phyloP scores from a whole-genome alignment of 92 coral and sea anemone genomes.

The Epizoanthus stellaris region DNA sequence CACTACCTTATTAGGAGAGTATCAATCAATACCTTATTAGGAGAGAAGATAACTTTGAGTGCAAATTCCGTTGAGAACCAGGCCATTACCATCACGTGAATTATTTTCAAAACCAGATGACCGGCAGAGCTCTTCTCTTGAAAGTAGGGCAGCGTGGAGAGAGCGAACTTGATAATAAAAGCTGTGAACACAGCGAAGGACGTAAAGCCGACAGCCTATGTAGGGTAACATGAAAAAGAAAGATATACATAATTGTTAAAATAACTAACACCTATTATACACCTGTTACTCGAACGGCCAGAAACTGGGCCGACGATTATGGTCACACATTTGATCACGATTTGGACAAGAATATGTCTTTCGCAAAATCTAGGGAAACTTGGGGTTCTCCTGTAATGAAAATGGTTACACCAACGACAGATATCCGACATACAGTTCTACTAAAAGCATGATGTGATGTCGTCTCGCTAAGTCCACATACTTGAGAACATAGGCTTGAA shows the following conservation, averaged over 20 bases:
- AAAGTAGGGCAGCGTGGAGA: constrained; percentile 82
- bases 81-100: constrained; percentile 78
- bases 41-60: constrained; percentile 81
- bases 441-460: too few relatives aligned
- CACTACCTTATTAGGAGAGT: too few relatives aligned
- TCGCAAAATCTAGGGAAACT: too few relatives aligned
- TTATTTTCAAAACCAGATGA: constrained; percentile 63
- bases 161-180: constrained; percentile 82
- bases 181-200: constrained; percentile 80
- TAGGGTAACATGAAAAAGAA: constrained; percentile 3
- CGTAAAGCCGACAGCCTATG: constrained; percentile 74
- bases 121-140: constrained; percentile 62
- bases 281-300: background rate
- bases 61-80: constrained; percentile 90
- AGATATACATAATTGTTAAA: background rate
- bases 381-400: too few relatives aligned
- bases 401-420: too few relatives aligned
- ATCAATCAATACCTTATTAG: constrained; percentile 47
- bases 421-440: too few relatives aligned
- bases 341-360: too few relatives aligned
- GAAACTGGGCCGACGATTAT: too few relatives aligned
- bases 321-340: too few relatives aligned
- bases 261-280: background rate
- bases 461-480: too few relatives aligned
- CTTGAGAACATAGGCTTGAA: too few relatives aligned